These are phyloP conservation scores for Ficedula albicollis DNA, from an alignment of 2,797 vertebrate species.

Conservation along the genomic window DNA sequence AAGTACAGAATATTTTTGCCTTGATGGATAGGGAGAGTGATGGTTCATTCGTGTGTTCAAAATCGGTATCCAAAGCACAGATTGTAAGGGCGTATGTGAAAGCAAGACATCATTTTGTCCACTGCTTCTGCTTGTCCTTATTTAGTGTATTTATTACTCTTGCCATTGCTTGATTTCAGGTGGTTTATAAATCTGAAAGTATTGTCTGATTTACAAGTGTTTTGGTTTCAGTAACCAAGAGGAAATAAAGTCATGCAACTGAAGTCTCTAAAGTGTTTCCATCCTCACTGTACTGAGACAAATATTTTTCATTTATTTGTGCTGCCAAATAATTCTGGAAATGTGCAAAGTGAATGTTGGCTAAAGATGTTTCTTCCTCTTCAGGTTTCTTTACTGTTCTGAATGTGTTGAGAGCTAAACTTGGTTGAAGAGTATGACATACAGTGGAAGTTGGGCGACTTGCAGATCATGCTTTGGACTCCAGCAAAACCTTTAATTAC, in stretches of 20 bases:
- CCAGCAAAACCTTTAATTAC: not conserved
- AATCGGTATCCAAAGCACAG: not conserved
- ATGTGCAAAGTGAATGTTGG: not conserved
- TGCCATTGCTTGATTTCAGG: not conserved
- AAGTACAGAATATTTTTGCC: not conserved
- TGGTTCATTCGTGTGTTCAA: not conserved
- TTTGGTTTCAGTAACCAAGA: not conserved
- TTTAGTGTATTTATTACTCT: not conserved
- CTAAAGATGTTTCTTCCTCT: not conserved
- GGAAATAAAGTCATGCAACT: not conserved
- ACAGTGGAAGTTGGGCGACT: fast-evolving
- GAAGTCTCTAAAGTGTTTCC: not conserved
- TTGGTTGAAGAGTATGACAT: not conserved
- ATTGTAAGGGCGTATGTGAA: not conserved
- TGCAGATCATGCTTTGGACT: not conserved
- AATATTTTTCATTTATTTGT: not conserved
- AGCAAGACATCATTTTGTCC: not conserved
- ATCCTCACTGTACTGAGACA: not conserved
- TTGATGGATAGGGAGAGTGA: not conserved
- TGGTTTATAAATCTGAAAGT: not conserved
- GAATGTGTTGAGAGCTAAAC: not conserved
- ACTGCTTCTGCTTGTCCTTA: not conserved
- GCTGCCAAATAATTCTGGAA: not conserved
- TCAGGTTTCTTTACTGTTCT: not conserved
- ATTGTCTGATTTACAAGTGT: not conserved